Evolutionary conservation across 2,113 vertebrate genomes (phyloP).

Genomic region (Australoheros scitulus): DNA sequence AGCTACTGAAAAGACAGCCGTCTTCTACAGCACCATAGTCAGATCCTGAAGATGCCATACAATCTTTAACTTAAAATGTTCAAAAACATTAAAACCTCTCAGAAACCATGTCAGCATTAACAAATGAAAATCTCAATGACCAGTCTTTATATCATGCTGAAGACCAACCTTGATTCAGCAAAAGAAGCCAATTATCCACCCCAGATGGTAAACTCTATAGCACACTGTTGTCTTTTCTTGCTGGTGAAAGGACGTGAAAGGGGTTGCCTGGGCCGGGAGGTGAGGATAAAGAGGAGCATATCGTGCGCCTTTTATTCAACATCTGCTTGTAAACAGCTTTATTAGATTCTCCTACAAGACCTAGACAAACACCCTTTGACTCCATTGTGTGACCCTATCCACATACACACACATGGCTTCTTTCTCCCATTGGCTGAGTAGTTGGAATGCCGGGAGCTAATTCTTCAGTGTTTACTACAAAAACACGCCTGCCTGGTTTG

Average conservation of each 20-base stretch:
- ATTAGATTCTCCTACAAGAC: constrained; percentile 42
- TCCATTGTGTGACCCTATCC: constrained; percentile 35
- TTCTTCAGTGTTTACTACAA: constrained; percentile 51
- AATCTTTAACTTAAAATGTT: not conserved
- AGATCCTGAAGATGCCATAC: not conserved
- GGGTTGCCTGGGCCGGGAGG: not conserved
- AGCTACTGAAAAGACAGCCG: too few relatives aligned
- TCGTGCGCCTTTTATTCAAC: constrained; percentile 57
- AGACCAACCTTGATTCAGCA: not conserved
- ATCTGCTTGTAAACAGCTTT: constrained; percentile 68
- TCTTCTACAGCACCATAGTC: too few relatives aligned
- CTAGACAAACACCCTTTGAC: constrained; percentile 30
- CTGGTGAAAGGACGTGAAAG: constrained; percentile 28
- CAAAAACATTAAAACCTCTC: not conserved
- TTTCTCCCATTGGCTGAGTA: not conserved
- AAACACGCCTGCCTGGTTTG: constrained; percentile 3
- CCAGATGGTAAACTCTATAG: constrained; percentile 64
- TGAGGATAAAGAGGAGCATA: not conserved
- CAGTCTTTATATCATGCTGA: not conserved
- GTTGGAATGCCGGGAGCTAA: constrained; percentile 49
- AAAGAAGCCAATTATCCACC: constrained; percentile 63
- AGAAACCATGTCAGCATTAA: not conserved
- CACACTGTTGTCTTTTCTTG: not conserved
- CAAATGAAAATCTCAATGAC: not conserved
- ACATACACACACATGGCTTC: not conserved